A percentile compares a stretch with the other conserved stretches of the same genome.
Conservation (phyloP, 2,888 invertebrate genomes). For the Platerodrilus igneus region DNA sequence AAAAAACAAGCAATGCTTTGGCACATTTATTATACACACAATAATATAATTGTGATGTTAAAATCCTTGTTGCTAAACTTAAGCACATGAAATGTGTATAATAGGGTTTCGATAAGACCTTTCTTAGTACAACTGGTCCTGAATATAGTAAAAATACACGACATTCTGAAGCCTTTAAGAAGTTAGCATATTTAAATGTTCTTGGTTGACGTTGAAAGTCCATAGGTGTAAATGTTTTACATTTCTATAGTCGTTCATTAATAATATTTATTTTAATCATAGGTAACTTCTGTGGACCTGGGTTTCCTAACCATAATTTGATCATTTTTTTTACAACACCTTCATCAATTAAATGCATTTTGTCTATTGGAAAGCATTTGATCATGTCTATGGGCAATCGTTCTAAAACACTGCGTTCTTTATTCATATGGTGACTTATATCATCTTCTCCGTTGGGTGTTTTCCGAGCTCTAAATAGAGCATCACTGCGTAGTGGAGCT, state of each 20-base stretch:
- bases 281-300: slow-evolving; percentile 11
- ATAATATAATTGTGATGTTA: slow-evolving; percentile 9
- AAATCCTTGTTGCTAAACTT: slow-evolving; percentile 11
- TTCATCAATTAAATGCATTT: slow-evolving; percentile 17
- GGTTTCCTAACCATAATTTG: slow-evolving; percentile 13
- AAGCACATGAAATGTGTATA: slow-evolving; percentile 14
- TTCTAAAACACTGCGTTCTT: slow-evolving; percentile 12
- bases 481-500: slow-evolving; percentile 13
- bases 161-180: slow-evolving; percentile 11
- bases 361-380: slow-evolving; percentile 17
- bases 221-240: slow-evolving; percentile 4
- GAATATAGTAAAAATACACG: slow-evolving; percentile 11
- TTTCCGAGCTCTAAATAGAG: slow-evolving; percentile 11
- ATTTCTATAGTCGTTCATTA: slow-evolving; percentile 8
- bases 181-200: slow-evolving; percentile 9
- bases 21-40: slow-evolving; percentile 10
- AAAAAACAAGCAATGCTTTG: slow-evolving; percentile 9
- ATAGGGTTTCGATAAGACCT: slow-evolving; percentile 1
- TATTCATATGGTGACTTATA: slow-evolving; percentile 17
- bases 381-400: slow-evolving; percentile 14
- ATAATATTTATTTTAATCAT: slow-evolving; percentile 5
- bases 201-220: slow-evolving; percentile 13
- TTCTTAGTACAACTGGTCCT: slow-evolving; percentile 12
- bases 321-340: slow-evolving; percentile 14
- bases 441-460: slow-evolving; percentile 10